Base-by-base conservation (phyloP, 1,140 invertebrate genomes). In the Diuraphis noxia region DNA sequence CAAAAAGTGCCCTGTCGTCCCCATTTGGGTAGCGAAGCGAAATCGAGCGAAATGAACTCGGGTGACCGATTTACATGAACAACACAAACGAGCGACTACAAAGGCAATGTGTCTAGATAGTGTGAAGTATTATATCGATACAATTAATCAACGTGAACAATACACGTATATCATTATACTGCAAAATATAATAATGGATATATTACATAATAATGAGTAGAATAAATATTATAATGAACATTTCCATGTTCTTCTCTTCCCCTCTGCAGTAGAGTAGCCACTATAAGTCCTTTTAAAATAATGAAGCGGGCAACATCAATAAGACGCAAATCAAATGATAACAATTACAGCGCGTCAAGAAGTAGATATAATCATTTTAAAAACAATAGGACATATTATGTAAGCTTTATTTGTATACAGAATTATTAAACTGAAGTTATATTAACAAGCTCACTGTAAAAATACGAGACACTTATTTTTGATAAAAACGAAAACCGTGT, bases 41-140 rank as follows among this genome's bases (percentile, higher is more conserved):
- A 81, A 81, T 81, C 79, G 79, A 81, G 79, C 23, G 23, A 84
- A 84, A 84, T 43, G 30, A 84, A 43, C 82, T 43, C 82, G 82
- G 30, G 40, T 41, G 40, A 84, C 82, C 82, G 82, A 84, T 84
- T 84, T 84, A 43, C 82, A 46, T 34, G 41, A 43, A 41, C 41
- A 46, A 84, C 82, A 43, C 30, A 43, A 84, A 84, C n/a, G 41
- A 34, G 13, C 30, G 17, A 43, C 40, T 30, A 84, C 41, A 41
- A 84, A 41, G 30, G 41, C 40, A 43, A n/a, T 19, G 25, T n/a
- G 30, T n/a, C 40, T 25, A 25, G 21, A 81, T 13, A 40, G 23
- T 30, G 23, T 81, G 79, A 81, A 81, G 9, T 40, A 81, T 81
- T 81, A 30, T 9, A 40, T 81, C 38, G 36, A 38, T 81, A 25